Evolutionary conservation across 2,888 invertebrate species (phyloP).

Genomic region (Torymus texanus): DNA sequence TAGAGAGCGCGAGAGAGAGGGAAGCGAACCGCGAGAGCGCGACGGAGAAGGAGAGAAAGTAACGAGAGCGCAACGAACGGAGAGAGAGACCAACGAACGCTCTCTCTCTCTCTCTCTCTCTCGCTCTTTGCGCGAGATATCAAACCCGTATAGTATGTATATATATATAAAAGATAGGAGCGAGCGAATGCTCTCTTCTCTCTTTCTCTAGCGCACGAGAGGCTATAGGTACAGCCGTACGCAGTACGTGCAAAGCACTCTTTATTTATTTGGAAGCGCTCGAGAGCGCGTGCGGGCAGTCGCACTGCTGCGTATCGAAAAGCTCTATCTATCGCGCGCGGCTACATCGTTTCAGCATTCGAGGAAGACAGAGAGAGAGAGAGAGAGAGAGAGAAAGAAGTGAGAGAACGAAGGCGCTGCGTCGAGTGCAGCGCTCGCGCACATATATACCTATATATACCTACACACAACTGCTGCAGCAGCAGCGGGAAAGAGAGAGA

Average conservation of each 20-base stretch:
- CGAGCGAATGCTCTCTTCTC: too few relatives aligned
- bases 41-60: constrained; percentile 30
- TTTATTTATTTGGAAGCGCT: not conserved
- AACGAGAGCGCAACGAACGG: constrained; percentile 44
- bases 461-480: not conserved
- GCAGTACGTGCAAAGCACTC: not conserved
- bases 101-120: too few relatives aligned
- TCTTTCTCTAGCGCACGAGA: not conserved
- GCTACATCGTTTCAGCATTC: constrained; percentile 42
- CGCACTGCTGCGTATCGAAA: constrained; percentile 15
- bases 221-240: constrained; percentile 4
- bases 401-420: too few relatives aligned
- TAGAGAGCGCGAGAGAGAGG: not conserved
- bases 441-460: constrained; percentile 1
- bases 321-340: not conserved
- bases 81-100: not conserved
- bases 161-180: too few relatives aligned
- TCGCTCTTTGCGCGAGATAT: constrained; percentile 24
- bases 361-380: constrained; percentile 34
- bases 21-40: constrained; percentile 7
- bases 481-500: constrained; percentile 44
- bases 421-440: constrained; percentile 12
- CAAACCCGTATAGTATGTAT: too few relatives aligned
- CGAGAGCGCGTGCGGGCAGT: not conserved
- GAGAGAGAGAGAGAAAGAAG: constrained; percentile 12